phyloP scores from a whole-genome alignment of 2,797 vertebrate genomes.

The Paedocypris micromegethes region DNA sequence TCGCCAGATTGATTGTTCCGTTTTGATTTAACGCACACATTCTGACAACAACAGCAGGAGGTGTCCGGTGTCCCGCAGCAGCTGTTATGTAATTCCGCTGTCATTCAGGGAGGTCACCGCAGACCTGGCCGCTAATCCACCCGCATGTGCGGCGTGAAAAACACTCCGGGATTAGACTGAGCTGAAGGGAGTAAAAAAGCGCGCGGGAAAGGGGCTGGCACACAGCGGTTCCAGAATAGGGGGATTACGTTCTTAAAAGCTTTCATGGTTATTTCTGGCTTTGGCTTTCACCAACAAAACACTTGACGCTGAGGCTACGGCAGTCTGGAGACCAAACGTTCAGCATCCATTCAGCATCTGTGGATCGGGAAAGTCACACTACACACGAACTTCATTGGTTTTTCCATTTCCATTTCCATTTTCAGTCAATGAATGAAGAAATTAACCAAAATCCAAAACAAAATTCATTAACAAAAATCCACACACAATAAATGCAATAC shows the following conservation, averaged over 20 bases:
- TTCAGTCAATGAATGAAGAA: too few relatives aligned
- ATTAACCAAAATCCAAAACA: too few relatives aligned
- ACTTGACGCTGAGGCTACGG: conserved; percentile 25
- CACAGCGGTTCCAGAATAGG: conserved; percentile 41
- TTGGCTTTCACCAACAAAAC: conserved; percentile 24
- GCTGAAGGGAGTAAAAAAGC: conserved; percentile 10
- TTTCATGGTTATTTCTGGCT: conserved; percentile 41
- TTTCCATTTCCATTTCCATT: too few relatives aligned
- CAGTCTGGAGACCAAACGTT: conserved; percentile 21
- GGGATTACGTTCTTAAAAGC: conserved; percentile 48
- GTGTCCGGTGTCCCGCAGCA: conserved; percentile 1
- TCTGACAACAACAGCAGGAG: background rate
- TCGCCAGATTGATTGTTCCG: background rate
- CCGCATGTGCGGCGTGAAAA: conserved; percentile 37
- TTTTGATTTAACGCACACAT: too few relatives aligned
- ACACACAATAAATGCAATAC: too few relatives aligned
- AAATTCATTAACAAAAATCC: too few relatives aligned
- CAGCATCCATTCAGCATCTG: conserved; percentile 26
- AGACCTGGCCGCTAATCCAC: conserved; percentile 38
- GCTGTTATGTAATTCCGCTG: conserved; percentile 37
- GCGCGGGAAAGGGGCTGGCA: conserved; percentile 22
- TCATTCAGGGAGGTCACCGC: conserved; percentile 27
- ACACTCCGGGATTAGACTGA: conserved; percentile 34
- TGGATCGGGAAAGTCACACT: conserved; percentile 1
- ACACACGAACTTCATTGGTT: too few relatives aligned